Percentiles rank a stretch among this genome's conserved stretches.
Conservation (phyloP, 2,888 invertebrate species). For the Eurois occulta region DNA sequence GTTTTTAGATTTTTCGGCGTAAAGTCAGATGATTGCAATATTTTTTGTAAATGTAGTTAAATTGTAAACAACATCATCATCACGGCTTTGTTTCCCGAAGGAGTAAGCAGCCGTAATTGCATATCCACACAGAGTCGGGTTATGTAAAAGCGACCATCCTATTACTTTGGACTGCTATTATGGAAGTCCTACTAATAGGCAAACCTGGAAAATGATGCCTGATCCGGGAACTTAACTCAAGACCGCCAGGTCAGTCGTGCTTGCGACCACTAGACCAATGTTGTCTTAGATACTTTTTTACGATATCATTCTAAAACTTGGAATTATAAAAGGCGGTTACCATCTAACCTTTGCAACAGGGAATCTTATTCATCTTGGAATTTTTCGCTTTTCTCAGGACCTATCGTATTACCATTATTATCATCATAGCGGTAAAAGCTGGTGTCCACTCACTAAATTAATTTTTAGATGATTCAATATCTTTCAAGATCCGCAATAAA, state of each 20-base stretch:
- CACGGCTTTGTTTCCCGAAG: not conserved
- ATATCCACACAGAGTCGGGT: not conserved
- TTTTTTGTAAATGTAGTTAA: conserved; percentile 17
- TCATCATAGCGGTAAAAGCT: not conserved
- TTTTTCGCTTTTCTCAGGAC: not conserved
- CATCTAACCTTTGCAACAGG: conserved; percentile 6
- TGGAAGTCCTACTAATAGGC: not conserved
- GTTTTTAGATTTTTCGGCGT: conserved; percentile 59
- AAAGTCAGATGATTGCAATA: conserved; percentile 50
- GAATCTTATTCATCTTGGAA: not conserved
- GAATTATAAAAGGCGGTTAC: not conserved
- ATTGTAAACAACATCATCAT: not conserved
- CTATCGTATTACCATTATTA: conserved; percentile 13
- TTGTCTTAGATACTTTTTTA: too few relatives aligned
- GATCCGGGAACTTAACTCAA: not conserved
- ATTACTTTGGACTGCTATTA: not conserved
- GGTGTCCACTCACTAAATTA: conserved; percentile 7
- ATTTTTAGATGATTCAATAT: not conserved
- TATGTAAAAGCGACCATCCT: not conserved
- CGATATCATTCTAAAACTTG: not conserved
- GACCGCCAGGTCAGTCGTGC: not conserved
- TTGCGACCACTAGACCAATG: not conserved
- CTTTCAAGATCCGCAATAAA: too few relatives aligned
- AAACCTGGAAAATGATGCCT: not conserved
- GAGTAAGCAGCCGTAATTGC: not conserved